These are phyloP conservation scores for Reticulitermes speratus DNA, from an alignment of 1,140 invertebrate species.

Conservation along the genomic window DNA sequence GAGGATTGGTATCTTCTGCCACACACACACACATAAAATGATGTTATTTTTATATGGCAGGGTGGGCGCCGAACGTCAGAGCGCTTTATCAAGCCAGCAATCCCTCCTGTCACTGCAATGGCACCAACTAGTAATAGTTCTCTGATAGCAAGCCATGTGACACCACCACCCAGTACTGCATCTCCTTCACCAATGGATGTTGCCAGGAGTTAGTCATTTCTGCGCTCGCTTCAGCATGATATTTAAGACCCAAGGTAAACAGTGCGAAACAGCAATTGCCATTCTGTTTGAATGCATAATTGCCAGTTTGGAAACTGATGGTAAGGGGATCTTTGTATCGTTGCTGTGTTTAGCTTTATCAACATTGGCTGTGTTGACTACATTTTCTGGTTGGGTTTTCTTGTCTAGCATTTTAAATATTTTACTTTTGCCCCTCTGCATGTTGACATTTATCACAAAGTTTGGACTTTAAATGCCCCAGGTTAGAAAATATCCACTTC, in stretches of 20 bases:
- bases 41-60: background rate
- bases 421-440: background rate
- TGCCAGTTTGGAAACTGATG: background rate
- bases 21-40: too few relatives aligned
- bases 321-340: background rate
- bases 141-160: slow-evolving; percentile 2
- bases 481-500: background rate
- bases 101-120: slow-evolving; percentile 23
- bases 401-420: slow-evolving; percentile 18
- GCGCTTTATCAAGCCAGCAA: slow-evolving; percentile 33
- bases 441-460: background rate
- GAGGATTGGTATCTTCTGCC: too few relatives aligned
- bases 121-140: background rate
- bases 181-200: slow-evolving; percentile 31
- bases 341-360: slow-evolving; percentile 16
- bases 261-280: background rate
- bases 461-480: background rate
- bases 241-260: slow-evolving; percentile 4
- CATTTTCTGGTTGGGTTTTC: slow-evolving; percentile 7
- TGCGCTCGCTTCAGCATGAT: slow-evolving; percentile 24
- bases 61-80: slow-evolving; percentile 26
- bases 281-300: background rate
- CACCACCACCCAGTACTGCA: slow-evolving; percentile 25
- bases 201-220: slow-evolving; percentile 26
- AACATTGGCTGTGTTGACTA: slow-evolving; percentile 11